These are phyloP conservation scores for Coleophora deauratella DNA, from an alignment of 2,888 invertebrate species.

Conservation along the genomic window DNA sequence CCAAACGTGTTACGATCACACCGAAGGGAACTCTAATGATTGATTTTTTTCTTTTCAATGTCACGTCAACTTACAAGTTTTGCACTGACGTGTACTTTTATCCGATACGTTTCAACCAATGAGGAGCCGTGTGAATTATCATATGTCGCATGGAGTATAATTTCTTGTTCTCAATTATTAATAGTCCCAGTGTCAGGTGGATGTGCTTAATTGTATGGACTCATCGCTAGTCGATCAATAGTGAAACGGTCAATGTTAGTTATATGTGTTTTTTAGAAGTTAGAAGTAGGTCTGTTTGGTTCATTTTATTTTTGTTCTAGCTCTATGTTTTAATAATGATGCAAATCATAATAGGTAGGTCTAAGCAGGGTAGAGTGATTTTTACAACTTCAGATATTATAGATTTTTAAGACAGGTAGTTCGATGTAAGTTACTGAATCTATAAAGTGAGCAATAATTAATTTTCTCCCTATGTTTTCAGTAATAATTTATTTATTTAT, in stretches of 20 bases:
- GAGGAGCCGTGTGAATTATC: constrained; percentile 35
- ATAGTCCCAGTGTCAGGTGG: constrained; percentile 28
- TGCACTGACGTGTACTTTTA: constrained; percentile 51
- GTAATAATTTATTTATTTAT: too few relatives aligned
- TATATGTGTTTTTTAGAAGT: neutral
- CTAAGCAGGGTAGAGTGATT: too few relatives aligned
- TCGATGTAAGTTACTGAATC: too few relatives aligned
- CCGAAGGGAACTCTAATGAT: constrained; percentile 31
- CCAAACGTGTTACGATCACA: constrained; percentile 28
- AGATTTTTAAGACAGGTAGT: too few relatives aligned
- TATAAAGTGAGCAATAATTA: too few relatives aligned
- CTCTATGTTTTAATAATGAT: too few relatives aligned
- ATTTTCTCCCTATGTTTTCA: too few relatives aligned
- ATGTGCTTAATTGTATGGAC: constrained; percentile 8
- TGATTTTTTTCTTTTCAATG: constrained; percentile 38
- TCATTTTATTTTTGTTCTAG: too few relatives aligned
- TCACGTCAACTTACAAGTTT: constrained; percentile 35
- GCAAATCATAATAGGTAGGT: too few relatives aligned
- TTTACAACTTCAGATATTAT: too few relatives aligned
- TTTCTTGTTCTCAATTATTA: constrained; percentile 51
- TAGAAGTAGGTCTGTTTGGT: too few relatives aligned
- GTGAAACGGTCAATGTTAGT: constrained; percentile 34
- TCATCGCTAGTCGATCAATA: constrained; percentile 20
- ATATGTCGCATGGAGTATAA: constrained; percentile 31
- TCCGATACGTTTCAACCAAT: constrained; percentile 41